Evolutionary conservation across 2,888 invertebrate species (phyloP).

Genomic region (Sesia apiformis): DNA sequence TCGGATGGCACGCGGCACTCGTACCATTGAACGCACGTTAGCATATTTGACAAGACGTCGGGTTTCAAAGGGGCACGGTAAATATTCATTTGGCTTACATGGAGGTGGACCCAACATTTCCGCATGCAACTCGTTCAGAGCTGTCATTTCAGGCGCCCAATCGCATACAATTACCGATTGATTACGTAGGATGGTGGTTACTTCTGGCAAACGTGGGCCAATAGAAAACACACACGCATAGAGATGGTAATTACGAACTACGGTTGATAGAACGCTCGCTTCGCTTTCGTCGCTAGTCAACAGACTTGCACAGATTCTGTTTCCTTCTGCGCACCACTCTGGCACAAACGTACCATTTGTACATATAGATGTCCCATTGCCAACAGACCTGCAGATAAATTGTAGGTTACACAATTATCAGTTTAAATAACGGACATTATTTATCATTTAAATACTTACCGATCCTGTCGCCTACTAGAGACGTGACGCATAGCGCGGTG

Average conservation of each 20-base stretch:
- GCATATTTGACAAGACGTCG: slow-evolving; percentile 43
- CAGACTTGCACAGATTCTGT: slow-evolving; percentile 27
- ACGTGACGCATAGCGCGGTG: neutral
- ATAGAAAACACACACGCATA: slow-evolving; percentile 20
- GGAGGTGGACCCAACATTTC: slow-evolving; percentile 39
- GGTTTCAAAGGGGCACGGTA: slow-evolving; percentile 45
- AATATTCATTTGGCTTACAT: slow-evolving; percentile 18
- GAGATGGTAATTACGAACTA: slow-evolving; percentile 21
- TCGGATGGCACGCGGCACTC: slow-evolving; percentile 32
- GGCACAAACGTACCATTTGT: slow-evolving; percentile 75
- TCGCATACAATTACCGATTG: slow-evolving; percentile 25
- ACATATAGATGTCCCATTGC: slow-evolving; percentile 33
- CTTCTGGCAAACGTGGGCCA: slow-evolving; percentile 10
- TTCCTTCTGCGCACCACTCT: slow-evolving; percentile 49
- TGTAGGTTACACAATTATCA: neutral
- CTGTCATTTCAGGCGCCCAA: slow-evolving; percentile 21
- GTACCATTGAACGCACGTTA: slow-evolving; percentile 34
- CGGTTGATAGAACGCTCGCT: slow-evolving; percentile 21
- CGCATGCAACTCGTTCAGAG: slow-evolving; percentile 8
- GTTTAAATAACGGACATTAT: neutral
- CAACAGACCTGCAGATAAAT: neutral
- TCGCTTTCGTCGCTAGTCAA: slow-evolving; percentile 32
- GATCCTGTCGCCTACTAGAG: neutral
- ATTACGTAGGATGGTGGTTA: slow-evolving; percentile 6
- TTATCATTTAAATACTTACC: neutral